Percentiles rank a stretch among this genome's conserved stretches.
Evolutionary conservation across 2,797 vertebrate species (phyloP).

Genomic region (Eleutherodactylus coqui): DNA sequence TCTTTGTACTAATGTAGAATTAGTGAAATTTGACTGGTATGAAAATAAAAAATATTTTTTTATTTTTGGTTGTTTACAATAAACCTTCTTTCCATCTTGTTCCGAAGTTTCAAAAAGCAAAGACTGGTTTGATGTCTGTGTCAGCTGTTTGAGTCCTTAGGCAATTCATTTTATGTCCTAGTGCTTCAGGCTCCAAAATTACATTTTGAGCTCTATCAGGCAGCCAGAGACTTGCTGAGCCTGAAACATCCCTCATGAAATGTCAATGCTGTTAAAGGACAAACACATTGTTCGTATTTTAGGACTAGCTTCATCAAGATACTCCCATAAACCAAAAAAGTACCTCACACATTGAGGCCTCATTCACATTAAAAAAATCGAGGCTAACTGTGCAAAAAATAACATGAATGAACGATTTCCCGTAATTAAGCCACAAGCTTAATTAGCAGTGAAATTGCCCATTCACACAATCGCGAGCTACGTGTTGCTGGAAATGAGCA

Average conservation of each 20-base stretch:
- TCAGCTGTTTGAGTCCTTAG: conserved; percentile 33
- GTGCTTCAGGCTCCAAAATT: conserved; percentile 36
- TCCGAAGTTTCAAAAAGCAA: background rate
- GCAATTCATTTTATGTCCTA: conserved; percentile 33
- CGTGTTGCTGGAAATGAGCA: no score
- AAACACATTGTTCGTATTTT: conserved; percentile 12
- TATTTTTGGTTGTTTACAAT: background rate
- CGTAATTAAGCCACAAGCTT: no score
- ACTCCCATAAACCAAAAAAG: background rate
- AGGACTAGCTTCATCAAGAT: background rate
- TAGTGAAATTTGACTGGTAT: background rate
- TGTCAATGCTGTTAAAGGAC: conserved; percentile 20
- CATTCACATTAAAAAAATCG: no score
- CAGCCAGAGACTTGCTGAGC: conserved; percentile 33
- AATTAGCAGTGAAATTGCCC: no score
- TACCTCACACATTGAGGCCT: background rate
- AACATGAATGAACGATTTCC: no score
- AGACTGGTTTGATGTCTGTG: conserved; percentile 20
- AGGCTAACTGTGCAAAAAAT: no score
- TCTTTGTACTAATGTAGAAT: background rate
- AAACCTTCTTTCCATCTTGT: conserved; percentile 20
- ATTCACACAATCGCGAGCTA: no score
- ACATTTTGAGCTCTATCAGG: conserved; percentile 33
- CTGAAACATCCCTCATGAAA: conserved; percentile 37
- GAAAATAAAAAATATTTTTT: background rate